Evolutionary conservation across 2,888 invertebrate species (phyloP), one percentile per base, ranked within the genome.

Genomic region (Drosophila maculinotata): DNA sequence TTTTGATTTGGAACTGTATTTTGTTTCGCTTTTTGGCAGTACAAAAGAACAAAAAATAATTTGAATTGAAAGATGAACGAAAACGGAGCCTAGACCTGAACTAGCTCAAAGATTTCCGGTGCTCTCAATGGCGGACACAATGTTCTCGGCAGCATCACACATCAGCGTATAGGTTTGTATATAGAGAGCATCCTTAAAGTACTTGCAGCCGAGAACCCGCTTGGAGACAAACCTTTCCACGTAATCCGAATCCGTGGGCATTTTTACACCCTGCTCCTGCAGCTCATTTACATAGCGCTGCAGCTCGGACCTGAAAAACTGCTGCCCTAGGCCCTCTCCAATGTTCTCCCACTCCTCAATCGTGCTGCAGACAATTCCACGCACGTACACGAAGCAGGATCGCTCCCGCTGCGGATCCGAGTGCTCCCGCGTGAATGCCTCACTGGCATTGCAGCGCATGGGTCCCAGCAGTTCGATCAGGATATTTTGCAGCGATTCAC

Each of bases 101-200:
- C n/a, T n/a, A 1, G 2, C 30, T 59, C 10, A 73, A 10, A 53
- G 28, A 36, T 52, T 53, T 7, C 65, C 64, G 1, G 82, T 82
- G 63, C 89, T 81, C 59, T 89, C 89, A 26, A 89, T 90, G 15
- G 90, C 76, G 6, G 89, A 89, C 0, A 89, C 89, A 56, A 90
- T 77, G 49, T 90, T 79, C 65, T 89, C 89, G n/a, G 68, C 73
- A 6, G 79, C 69, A 68, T 89, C 79, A 10, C 90, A 87, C 42
- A 89, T 28, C 28, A 87, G 31, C 1, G 75, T 76, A 20, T 90
- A 89, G 6, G 90, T 90, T 12, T 89, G 88, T 64, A 89, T 63
- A 39, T 89, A 90, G n/a, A 89, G 71, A 0, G 87, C 47, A 35
- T 89, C 89, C n/a, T 73, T 69, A 6, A 89, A 83, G 25, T 72